Base-by-base conservation (phyloP, 2,888 invertebrate species). In the Timema cristinae region DNA sequence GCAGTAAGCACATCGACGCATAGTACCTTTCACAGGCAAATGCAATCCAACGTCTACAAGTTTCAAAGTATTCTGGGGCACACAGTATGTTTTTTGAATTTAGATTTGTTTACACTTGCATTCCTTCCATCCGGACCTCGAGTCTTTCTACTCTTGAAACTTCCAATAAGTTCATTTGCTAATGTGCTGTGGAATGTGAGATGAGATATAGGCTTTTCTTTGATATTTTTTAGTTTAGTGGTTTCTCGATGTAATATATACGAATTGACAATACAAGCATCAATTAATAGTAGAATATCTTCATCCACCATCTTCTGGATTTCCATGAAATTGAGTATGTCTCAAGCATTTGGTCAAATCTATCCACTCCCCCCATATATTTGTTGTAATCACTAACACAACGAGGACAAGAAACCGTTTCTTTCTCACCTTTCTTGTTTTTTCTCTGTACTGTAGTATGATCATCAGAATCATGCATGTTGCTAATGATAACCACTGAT, bases 241-340 rank as follows among this genome's bases (percentile, higher is more conserved):
- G 50, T 49, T 68, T 72, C 67, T 69, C 70, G 73, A 70, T 76
- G 76, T n/a, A 76, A 49, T 56, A 76, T 73, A 63, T 70, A 79
- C 48, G 72, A 61, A 68, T 79, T 76, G 47, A 77, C 73, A 50
- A 79, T 72, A 52, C 78, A 69, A 51, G 76, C 75, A 73, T 79
- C 78, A 13, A 79, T 15, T 63, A 78, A 74, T 78, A 77, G 74
- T 78, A 79, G 68, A 79, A 79, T 15, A 78, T 72, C 70, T 76
- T 77, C 63, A 78, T 77, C 79, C 79, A 79, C 79, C 79, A 80
- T 76, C 80, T 78, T 61, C 77, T 77, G 68, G 76, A 76, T 73
- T 79, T 79, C 75, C 76, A 77, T 66, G 75, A 68, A 52, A 78
- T 76, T 68, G 54, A 74, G 68, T 79, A 79, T 15, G 71, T 71